Evolutionary conservation across 2,113 vertebrate species (phyloP).

Genomic region (Nothocercus nigrocapillus): DNA sequence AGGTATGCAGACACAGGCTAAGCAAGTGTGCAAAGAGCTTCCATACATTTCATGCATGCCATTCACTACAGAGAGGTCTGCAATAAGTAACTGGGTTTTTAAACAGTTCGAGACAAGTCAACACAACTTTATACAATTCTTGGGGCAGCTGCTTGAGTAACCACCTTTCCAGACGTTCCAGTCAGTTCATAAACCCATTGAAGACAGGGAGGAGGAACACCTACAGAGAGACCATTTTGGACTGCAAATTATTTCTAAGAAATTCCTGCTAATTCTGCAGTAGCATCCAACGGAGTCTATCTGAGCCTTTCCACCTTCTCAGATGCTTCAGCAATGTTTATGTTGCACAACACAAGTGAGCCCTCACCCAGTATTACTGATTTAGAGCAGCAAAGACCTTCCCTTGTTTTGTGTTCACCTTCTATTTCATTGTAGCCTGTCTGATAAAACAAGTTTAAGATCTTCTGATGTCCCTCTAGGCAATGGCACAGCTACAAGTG

Average conservation of each 20-base stretch:
- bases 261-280: too few species aligned
- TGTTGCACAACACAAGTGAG: background rate
- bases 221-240: background rate
- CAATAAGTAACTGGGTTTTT: background rate
- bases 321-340: background rate
- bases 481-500: background rate
- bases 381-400: background rate
- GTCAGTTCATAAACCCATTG: fast-evolving
- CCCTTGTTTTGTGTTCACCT: fast-evolving
- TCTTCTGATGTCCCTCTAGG: background rate
- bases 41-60: too few species aligned
- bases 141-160: background rate
- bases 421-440: background rate
- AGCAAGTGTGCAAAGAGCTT: background rate
- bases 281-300: too few species aligned
- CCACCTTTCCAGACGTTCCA: background rate
- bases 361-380: background rate
- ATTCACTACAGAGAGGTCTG: background rate
- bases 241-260: too few species aligned
- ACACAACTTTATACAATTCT: background rate
- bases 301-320: background rate
- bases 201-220: background rate
- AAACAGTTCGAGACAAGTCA: background rate
- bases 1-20: background rate
- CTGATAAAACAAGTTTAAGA: background rate